Percentiles rank a stretch among this genome's conserved stretches.
Conservation (phyloP, 1,140 invertebrate genomes). For the Drosophila biarmipes region DNA sequence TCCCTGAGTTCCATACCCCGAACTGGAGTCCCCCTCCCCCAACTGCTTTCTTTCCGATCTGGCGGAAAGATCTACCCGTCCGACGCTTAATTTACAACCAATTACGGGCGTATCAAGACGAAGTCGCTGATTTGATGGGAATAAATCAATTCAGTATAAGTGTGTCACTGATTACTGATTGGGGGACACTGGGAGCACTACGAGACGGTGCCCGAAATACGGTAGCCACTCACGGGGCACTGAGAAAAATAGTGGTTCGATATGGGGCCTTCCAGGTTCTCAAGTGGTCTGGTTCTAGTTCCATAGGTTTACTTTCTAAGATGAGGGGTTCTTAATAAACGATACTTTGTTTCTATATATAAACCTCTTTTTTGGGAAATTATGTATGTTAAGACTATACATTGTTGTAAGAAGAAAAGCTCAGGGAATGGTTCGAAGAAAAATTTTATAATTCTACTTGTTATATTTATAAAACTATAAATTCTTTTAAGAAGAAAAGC, state of each 20-base stretch:
- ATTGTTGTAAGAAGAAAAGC: no score
- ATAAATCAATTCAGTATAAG: slow-evolving; percentile 83
- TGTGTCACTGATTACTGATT: slow-evolving; percentile 78
- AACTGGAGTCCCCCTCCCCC: background rate
- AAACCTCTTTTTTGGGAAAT: no score
- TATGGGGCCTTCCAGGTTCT: no score
- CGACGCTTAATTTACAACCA: slow-evolving; percentile 77
- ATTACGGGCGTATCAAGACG: slow-evolving; percentile 71
- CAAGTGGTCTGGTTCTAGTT: background rate
- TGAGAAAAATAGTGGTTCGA: background rate
- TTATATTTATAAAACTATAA: no score
- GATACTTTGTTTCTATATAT: no score
- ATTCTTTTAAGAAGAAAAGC: no score
- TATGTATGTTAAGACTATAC: no score
- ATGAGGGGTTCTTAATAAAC: no score
- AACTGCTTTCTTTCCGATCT: slow-evolving; percentile 1
- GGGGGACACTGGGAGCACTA: slow-evolving; percentile 41
- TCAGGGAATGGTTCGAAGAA: no score
- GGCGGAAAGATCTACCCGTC: slow-evolving; percentile 13
- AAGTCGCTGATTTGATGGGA: slow-evolving; percentile 76
- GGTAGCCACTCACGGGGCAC: slow-evolving; percentile 10
- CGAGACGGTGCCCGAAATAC: slow-evolving; percentile 11
- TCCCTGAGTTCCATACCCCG: background rate
- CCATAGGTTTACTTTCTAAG: no score
- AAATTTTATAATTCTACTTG: no score